A percentile compares a stretch with the other conserved stretches of the same genome.
Conservation (phyloP, 2,113 vertebrate genomes). For the Megatriorchis doriae region DNA sequence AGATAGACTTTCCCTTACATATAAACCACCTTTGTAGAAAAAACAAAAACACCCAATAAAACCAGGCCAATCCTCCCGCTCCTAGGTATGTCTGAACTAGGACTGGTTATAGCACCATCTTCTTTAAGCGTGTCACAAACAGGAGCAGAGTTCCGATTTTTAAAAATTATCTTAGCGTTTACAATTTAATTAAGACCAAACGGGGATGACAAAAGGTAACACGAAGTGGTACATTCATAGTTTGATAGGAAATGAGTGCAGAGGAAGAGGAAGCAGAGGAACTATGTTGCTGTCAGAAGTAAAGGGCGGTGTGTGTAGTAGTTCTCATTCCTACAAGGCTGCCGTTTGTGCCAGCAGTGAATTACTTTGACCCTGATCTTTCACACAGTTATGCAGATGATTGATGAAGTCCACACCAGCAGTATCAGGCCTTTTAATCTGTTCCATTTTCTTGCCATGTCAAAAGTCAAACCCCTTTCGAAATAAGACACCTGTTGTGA, state of each 20-base stretch:
- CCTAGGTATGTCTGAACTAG: slow-evolving; percentile 50
- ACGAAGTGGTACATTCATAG: not conserved
- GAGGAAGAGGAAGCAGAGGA: not conserved
- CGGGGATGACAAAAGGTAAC: not conserved
- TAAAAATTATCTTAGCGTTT: not conserved
- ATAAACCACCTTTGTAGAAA: slow-evolving; percentile 83
- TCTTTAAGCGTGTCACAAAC: not conserved
- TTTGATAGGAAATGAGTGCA: not conserved
- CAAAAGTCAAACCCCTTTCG: not conserved
- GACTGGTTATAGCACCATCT: slow-evolving; percentile 77
- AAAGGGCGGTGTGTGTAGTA: not conserved
- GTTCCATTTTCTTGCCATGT: not conserved
- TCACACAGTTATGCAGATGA: not conserved
- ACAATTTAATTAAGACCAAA: not conserved
- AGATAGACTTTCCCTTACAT: slow-evolving; percentile 85
- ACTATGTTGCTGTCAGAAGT: not conserved
- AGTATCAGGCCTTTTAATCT: not conserved
- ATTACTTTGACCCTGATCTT: not conserved
- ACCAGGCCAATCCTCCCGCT: not conserved
- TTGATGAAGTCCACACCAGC: not conserved
- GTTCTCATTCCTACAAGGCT: not conserved
- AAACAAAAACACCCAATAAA: not conserved
- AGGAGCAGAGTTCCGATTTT: not conserved
- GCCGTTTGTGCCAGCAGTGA: not conserved
- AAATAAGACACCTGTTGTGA: slow-evolving; percentile 5